Conservation (phyloP, 2,113 vertebrate species). For the Arvicanthis niloticus region DNA sequence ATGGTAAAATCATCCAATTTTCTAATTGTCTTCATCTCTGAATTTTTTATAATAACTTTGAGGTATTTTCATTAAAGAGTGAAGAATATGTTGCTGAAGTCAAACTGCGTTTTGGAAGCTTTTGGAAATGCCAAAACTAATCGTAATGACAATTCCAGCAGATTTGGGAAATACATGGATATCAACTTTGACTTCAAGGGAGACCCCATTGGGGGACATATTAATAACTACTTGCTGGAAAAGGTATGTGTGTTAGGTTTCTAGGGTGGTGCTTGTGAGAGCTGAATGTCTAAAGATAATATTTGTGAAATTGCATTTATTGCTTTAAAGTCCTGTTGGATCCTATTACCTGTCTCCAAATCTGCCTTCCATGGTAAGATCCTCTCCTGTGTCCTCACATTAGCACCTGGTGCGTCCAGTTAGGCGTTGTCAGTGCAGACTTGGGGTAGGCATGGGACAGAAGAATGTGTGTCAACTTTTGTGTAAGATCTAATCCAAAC, state of each 20-base stretch:
- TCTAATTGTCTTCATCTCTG: neutral
- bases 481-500: slow-evolving; percentile 6
- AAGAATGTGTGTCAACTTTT: neutral
- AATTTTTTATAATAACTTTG: slow-evolving; percentile 39
- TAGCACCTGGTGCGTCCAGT: neutral
- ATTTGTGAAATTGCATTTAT: neutral
- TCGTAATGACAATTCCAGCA: slow-evolving; percentile 99
- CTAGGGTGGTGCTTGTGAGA: neutral
- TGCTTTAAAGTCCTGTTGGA: neutral
- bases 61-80: slow-evolving; percentile 87
- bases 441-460: neutral
- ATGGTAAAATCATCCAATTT: slow-evolving; percentile 1
- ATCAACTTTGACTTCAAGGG: slow-evolving; percentile 99
- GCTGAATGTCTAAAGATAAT: neutral
- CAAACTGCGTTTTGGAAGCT: slow-evolving; percentile 98
- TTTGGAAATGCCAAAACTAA: slow-evolving; percentile 99
- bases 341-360: neutral
- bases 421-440: neutral
- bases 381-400: neutral
- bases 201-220: slow-evolving; percentile 98
- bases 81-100: slow-evolving; percentile 98
- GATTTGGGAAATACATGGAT: slow-evolving; percentile 99
- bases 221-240: slow-evolving; percentile 98
- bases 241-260: slow-evolving; percentile 89
- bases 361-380: slow-evolving; percentile 7